Evolutionary conservation across 64 coral and sea anemone species (phyloP).

Genomic region (Astreopora myriophthalma): DNA sequence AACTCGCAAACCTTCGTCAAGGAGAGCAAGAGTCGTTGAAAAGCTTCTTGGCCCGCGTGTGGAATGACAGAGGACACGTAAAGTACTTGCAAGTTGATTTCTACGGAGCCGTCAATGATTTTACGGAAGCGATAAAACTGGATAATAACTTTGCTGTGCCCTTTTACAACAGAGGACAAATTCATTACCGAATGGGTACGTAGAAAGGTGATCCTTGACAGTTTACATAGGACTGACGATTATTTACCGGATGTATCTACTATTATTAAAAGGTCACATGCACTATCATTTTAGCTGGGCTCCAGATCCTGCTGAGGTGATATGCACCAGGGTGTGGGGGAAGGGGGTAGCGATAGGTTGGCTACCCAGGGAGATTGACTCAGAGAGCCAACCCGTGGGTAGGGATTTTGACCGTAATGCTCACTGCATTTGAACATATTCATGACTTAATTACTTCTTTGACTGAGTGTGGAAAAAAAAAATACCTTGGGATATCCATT

Average conservation of each 20-base stretch:
- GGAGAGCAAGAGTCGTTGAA: background rate
- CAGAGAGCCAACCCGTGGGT: no score
- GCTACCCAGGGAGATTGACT: background rate
- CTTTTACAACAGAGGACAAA: slow-evolving; percentile 61
- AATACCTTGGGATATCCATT: no score
- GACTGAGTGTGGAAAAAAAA: no score
- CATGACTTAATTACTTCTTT: no score
- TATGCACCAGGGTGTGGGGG: background rate
- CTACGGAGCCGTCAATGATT: slow-evolving; percentile 35
- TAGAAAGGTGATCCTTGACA: background rate
- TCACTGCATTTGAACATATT: no score
- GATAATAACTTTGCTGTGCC: slow-evolving; percentile 39
- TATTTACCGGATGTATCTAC: no score
- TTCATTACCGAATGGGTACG: slow-evolving; percentile 70
- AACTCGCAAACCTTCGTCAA: background rate
- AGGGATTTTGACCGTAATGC: no score
- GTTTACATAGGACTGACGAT: no score
- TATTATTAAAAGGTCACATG: no score
- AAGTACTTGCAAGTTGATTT: slow-evolving; percentile 62
- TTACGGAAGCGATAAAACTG: slow-evolving; percentile 42
- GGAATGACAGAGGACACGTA: slow-evolving; percentile 59
- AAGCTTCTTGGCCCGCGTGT: slow-evolving; percentile 3
- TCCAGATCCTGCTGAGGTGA: background rate
- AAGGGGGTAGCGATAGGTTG: no score
- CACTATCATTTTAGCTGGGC: no score